phyloP scores from a whole-genome alignment of 1,140 invertebrate genomes.

The Saccostrea echinata region DNA sequence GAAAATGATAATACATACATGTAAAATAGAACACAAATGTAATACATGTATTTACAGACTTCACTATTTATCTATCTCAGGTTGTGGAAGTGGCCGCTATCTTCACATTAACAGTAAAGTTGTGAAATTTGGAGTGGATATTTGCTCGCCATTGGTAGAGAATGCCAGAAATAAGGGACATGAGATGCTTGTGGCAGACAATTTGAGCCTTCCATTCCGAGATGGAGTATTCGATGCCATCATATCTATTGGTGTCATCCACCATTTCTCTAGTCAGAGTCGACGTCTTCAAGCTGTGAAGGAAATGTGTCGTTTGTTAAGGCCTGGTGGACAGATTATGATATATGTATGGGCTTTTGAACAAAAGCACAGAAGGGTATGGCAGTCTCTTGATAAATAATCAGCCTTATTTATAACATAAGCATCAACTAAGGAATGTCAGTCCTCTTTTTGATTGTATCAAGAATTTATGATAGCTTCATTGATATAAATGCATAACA shows the following conservation, averaged over 20 bases:
- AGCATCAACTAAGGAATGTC: too few relatives aligned
- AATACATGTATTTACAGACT: too few relatives aligned
- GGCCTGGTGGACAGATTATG: conserved; percentile 94
- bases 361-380: conserved; percentile 90
- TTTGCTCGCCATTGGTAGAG: conserved; percentile 89
- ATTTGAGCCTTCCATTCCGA: conserved; percentile 92
- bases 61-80: conserved; percentile 81
- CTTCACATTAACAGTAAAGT: conserved; percentile 91
- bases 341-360: conserved; percentile 99
- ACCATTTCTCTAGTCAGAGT: conserved; percentile 95
- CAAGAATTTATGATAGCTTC: too few relatives aligned
- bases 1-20: too few relatives aligned
- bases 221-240: conserved; percentile 97
- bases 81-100: conserved; percentile 96
- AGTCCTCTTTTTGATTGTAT: too few relatives aligned
- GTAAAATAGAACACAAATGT: too few relatives aligned
- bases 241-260: conserved; percentile 95
- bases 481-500: too few relatives aligned
- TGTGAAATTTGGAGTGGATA: conserved; percentile 92
- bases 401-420: too few relatives aligned
- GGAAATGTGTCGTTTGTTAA: conserved; percentile 92
- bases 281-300: conserved; percentile 91
- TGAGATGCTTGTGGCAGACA: conserved; percentile 90
- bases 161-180: conserved; percentile 89
- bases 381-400: conserved; percentile 4